Conservation (phyloP, 1,140 invertebrate genomes). For the Drosophila rufa region DNA sequence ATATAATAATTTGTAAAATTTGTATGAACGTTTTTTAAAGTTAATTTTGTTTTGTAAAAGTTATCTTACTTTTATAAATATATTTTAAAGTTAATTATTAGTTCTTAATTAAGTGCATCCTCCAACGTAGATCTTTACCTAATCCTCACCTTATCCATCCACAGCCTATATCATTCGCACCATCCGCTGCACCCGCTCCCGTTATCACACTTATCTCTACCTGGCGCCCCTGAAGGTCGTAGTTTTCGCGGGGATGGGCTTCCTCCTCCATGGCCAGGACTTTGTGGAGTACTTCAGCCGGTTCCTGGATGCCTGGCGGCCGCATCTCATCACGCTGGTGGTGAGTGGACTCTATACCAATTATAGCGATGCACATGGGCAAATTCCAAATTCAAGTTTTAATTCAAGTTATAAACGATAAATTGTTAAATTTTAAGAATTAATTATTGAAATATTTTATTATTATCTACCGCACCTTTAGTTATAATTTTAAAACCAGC, state of each 20-base stretch:
- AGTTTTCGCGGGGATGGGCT: conserved; percentile 87
- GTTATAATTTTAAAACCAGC: too few species aligned
- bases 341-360: conserved; percentile 75
- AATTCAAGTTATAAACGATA: too few species aligned
- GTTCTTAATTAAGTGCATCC: background rate
- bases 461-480: too few species aligned
- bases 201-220: conserved; percentile 90
- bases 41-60: too few species aligned
- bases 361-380: background rate
- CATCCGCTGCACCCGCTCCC: conserved; percentile 85
- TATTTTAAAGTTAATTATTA: background rate
- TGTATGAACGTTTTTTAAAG: too few species aligned
- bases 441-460: too few species aligned
- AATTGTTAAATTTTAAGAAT: too few species aligned
- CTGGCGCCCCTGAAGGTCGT: conserved; percentile 89
- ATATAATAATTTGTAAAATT: background rate
- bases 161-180: conserved; percentile 71
- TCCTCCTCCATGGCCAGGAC: conserved; percentile 87
- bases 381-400: background rate
- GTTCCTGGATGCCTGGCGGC: conserved; percentile 85
- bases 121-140: background rate
- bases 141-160: background rate
- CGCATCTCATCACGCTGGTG: conserved; percentile 87
- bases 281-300: conserved; percentile 87
- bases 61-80: too few species aligned